Base-by-base conservation (phyloP, 2,113 vertebrate species). In the Sinocyclocheilus anophthalmus region DNA sequence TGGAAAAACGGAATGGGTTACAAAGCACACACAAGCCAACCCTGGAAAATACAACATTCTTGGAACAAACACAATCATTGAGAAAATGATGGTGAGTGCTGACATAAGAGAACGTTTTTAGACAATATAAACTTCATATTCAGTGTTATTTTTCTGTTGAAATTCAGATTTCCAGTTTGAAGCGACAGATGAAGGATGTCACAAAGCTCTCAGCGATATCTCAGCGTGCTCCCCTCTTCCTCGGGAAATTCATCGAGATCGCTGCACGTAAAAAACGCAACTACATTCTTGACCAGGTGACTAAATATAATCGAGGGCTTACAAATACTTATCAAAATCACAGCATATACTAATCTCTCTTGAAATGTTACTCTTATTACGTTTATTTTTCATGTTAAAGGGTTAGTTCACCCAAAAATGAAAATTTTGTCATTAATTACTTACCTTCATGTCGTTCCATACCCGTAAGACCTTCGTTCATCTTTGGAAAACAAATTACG, bases 191-290 rank as follows among this genome's bases (percentile, higher is more conserved):
- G 87, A 97, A 97, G 22, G 98, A 99, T 90, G 96, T 97, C 75
- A 96, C 95, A 37, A 99, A 99, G 84, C 93, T 99, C 69, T 96
- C 95, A 13, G 96, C 97, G 0, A 96, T 99, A 86, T 94, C 98
- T 92, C 97, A 98, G 93, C 95, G 97, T 89, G 98, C 98, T 3
- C 98, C 98, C 0, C 97, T 99, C 63, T 99, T 98, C 95, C 95
- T 99, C 81, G 97, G 97, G 11, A 99, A 99, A 90, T 99, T 99
- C 87, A 99, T 99, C 86, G 98, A 99, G 93, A 99, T 99, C n/a
- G 98, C 98, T 57, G 98, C 97, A 83, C 97, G 98, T 61, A 99
- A 99, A 90, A 99, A 99, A 93, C 95, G 97, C 87, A 97, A 99
- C 94, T 99, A 99, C 92, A 99, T 99, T 93, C 90, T 99, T 91